Percentiles rank a stretch among this genome's conserved stretches.
These are phyloP conservation scores for Plecturocebus donacophilus DNA, from an alignment of 2,113 vertebrate genomes.

Conservation along the genomic window DNA sequence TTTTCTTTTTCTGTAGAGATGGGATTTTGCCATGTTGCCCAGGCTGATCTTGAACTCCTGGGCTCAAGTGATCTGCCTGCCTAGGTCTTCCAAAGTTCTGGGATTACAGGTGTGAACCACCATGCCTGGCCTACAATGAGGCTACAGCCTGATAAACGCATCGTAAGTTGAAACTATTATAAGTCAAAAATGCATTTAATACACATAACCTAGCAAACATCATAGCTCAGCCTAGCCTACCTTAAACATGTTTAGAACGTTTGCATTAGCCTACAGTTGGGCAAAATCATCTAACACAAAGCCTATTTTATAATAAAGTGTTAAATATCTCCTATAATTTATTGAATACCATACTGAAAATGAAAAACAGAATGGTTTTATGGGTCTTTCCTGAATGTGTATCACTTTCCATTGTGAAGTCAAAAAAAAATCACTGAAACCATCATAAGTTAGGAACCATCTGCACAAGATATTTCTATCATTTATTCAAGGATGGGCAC, in stretches of 20 bases:
- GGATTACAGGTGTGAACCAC: background rate
- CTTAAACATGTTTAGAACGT: background rate
- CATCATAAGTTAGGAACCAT: background rate
- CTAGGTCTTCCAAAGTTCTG: background rate
- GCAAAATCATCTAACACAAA: background rate
- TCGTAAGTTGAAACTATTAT: background rate
- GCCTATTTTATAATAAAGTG: background rate
- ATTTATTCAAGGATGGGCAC: background rate
- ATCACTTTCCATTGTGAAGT: background rate
- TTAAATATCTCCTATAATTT: background rate
- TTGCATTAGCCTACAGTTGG: background rate
- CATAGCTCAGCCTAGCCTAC: background rate
- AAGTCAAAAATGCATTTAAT: background rate
- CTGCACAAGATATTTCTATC: background rate
- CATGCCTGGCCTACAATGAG: background rate
- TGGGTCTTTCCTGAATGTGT: background rate
- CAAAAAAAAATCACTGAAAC: background rate
- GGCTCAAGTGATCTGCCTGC: background rate
- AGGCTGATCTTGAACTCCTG: background rate
- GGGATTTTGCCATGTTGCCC: background rate
- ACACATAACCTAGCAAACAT: background rate
- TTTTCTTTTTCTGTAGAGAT: background rate
- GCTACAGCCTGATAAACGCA: background rate
- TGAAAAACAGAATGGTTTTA: background rate
- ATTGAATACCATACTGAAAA: background rate